Conservation (phyloP, 2,888 invertebrate species). For the Anaspis maculata region DNA sequence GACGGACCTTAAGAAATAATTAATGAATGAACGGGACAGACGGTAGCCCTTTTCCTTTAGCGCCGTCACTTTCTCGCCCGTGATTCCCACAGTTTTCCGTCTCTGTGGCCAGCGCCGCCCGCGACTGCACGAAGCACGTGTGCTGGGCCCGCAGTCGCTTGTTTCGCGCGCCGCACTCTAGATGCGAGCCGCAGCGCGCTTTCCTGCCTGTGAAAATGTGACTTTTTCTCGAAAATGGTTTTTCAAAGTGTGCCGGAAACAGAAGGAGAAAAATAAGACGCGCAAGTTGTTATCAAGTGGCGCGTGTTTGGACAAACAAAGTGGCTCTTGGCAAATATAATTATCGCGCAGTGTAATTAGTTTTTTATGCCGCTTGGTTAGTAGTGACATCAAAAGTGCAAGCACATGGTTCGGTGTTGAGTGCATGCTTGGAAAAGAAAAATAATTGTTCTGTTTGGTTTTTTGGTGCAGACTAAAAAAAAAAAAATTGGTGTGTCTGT, state of each 20-base stretch:
- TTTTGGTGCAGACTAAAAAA: too few species aligned
- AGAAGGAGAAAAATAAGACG: too few species aligned
- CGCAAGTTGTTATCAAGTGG: too few species aligned
- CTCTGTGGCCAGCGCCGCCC: conserved; percentile 4
- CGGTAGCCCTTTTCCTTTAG: conserved; percentile 1
- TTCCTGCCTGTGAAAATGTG: conserved; percentile 4
- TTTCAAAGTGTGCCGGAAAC: too few species aligned
- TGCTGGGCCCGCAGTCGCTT: conserved; percentile 29
- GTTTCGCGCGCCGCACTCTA: conserved; percentile 31
- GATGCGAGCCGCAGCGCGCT: conserved; percentile 16
- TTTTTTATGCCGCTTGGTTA: too few species aligned
- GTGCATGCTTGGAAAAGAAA: too few species aligned
- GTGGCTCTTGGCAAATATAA: too few species aligned
- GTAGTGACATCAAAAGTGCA: too few species aligned
- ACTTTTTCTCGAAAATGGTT: conserved; percentile 3
- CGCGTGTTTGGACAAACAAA: too few species aligned
- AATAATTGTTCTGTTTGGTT: not conserved
- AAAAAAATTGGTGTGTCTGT: too few species aligned
- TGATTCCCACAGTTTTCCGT: conserved; percentile 1
- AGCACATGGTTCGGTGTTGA: too few species aligned
- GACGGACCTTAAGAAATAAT: conserved; percentile 19
- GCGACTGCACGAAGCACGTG: conserved; percentile 28
- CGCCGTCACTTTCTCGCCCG: conserved; percentile 1
- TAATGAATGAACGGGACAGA: conserved; percentile 13
- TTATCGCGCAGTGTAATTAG: too few species aligned